A percentile compares a stretch with the other conserved stretches of the same genome.
These are phyloP conservation scores for Eublepharis macularius DNA, from an alignment of 2,113 vertebrate species.

Conservation along the genomic window DNA sequence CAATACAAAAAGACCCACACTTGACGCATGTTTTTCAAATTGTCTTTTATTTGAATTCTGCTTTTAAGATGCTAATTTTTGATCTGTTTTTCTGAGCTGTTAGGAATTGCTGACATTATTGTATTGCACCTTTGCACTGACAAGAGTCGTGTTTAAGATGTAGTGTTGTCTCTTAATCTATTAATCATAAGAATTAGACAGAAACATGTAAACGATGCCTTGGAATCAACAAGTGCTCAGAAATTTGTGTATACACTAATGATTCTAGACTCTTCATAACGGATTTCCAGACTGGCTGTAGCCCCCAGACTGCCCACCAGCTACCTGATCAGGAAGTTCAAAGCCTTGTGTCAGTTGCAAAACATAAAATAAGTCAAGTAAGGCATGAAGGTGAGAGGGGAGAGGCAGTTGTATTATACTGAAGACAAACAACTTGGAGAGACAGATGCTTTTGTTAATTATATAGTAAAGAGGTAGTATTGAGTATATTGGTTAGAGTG, in stretches of 20 bases:
- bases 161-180: conserved; percentile 37
- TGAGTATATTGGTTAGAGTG: too few relatives aligned
- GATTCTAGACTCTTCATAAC: conserved; percentile 34
- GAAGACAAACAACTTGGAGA: too few relatives aligned
- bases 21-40: conserved; percentile 68
- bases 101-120: conserved; percentile 47
- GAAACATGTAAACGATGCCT: conserved; percentile 33
- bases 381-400: too few relatives aligned
- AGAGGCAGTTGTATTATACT: too few relatives aligned
- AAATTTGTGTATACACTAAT: conserved; percentile 12
- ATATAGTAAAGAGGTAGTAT: too few relatives aligned
- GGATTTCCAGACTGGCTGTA: not conserved
- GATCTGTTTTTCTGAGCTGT: conserved; percentile 23
- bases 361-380: too few relatives aligned
- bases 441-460: too few relatives aligned
- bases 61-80: conserved; percentile 67
- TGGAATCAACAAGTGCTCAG: not conserved
- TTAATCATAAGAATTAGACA: conserved; percentile 16
- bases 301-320: too few relatives aligned
- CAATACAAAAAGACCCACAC: conserved; percentile 77
- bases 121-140: conserved; percentile 35
- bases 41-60: conserved; percentile 61
- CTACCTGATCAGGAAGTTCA: too few relatives aligned
- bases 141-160: conserved; percentile 36
- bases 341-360: too few relatives aligned